Percentiles rank a stretch among this genome's conserved stretches.
These are phyloP conservation scores for Poeciliopsis turneri DNA, from an alignment of 2,797 vertebrate species.

Conservation along the genomic window DNA sequence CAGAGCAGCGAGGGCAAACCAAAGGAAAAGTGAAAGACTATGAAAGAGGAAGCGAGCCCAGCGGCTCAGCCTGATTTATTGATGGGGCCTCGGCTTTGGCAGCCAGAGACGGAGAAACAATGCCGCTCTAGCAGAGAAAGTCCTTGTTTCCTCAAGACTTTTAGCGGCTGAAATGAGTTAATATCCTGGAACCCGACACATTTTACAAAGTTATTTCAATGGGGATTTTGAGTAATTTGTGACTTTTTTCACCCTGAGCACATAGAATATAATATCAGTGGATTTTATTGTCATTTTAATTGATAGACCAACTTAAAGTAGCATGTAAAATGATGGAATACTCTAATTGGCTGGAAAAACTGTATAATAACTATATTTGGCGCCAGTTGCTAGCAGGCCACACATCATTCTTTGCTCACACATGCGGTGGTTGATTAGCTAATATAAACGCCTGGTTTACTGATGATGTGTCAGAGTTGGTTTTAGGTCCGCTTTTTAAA, in stretches of 20 bases:
- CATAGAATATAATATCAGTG: not conserved
- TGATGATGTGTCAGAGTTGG: no score
- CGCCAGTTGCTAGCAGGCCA: no score
- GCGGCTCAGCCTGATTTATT: constrained; percentile 68
- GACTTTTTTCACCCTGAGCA: not conserved
- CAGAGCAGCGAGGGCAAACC: not conserved
- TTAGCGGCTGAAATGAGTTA: not conserved
- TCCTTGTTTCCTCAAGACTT: not conserved
- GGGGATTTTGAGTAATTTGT: not conserved
- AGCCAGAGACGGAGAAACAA: constrained; percentile 51
- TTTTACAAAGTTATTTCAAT: not conserved
- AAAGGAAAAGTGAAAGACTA: constrained; percentile 49
- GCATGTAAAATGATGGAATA: not conserved
- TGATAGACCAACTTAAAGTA: not conserved
- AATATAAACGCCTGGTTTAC: no score
- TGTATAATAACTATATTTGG: no score
- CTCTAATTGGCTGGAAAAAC: not conserved
- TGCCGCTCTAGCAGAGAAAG: constrained; percentile 38
- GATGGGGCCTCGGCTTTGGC: constrained; percentile 53
- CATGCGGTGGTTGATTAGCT: no score
- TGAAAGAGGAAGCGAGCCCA: constrained; percentile 57
- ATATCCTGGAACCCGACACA: not conserved
- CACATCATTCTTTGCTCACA: no score
- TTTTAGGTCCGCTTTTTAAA: no score
- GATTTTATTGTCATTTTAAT: not conserved